phyloP scores from a whole-genome alignment of 2,113 vertebrate species.

The Anhinga anhinga region DNA sequence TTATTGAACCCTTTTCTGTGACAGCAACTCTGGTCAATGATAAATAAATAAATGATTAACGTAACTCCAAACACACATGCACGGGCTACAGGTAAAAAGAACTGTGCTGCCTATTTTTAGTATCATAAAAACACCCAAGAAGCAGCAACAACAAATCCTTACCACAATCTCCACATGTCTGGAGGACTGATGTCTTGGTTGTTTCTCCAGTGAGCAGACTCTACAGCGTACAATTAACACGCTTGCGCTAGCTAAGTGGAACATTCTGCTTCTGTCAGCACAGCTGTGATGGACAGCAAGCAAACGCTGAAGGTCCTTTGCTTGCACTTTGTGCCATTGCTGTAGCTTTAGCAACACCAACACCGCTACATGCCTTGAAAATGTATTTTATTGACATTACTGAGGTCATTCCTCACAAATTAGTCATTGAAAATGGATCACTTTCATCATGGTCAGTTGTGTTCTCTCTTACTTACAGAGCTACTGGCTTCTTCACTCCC shows the following conservation, averaged over 20 bases:
- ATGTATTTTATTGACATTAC: not conserved
- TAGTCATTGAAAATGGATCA: not conserved
- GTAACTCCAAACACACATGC: not conserved
- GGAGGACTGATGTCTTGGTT: not conserved
- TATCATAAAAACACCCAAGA: not conserved
- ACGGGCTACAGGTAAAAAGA: not conserved
- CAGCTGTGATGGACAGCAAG: not conserved
- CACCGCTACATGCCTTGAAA: not conserved
- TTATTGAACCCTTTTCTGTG: constrained; percentile 87
- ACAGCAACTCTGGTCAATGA: constrained; percentile 75
- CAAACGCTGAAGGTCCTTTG: not conserved
- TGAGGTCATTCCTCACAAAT: not conserved
- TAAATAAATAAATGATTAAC: not conserved
- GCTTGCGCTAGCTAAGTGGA: not conserved
- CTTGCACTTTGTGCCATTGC: not conserved
- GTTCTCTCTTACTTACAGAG: constrained; percentile 79
- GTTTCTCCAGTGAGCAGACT: not conserved
- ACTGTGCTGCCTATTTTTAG: not conserved
- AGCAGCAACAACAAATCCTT: not conserved
- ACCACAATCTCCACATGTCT: not conserved
- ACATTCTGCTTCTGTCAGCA: not conserved
- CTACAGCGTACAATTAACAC: not conserved
- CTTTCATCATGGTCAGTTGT: not conserved
- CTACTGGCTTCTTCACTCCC: constrained; percentile 80
- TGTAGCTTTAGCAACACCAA: not conserved